Evolutionary conservation across 2,888 invertebrate species (phyloP).

Genomic region (Cephus pulcher): DNA sequence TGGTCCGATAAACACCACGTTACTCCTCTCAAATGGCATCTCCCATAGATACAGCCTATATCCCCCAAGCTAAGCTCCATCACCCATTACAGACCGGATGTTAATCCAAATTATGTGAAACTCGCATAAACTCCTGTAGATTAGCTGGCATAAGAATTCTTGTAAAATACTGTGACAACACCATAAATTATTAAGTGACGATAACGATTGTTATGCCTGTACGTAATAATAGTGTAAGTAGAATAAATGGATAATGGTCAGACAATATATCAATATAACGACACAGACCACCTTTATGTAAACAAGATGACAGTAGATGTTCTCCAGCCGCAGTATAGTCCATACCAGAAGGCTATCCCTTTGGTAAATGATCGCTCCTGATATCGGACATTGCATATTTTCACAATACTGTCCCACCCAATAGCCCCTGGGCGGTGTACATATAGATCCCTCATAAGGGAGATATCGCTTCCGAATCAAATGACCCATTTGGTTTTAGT

Average conservation of each 20-base stretch:
- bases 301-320: neutral
- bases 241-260: neutral
- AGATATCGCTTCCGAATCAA: conserved; percentile 65
- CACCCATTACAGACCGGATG: conserved; percentile 44
- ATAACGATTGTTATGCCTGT: neutral
- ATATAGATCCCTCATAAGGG: conserved; percentile 58
- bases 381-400: conserved; percentile 61
- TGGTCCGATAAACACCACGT: conserved; percentile 62
- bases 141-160: neutral
- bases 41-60: conserved; percentile 31
- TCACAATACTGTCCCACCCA: conserved; percentile 41
- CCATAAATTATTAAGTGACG: neutral
- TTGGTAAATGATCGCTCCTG: conserved; percentile 39
- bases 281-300: neutral
- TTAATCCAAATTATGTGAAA: conserved; percentile 44
- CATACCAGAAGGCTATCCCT: neutral
- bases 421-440: conserved; percentile 35
- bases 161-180: neutral
- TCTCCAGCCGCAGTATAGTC: neutral
- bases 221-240: too few species aligned
- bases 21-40: conserved; percentile 58
- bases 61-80: conserved; percentile 40
- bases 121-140: neutral
- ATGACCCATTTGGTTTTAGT: conserved; percentile 66
- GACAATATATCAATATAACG: neutral